These are phyloP conservation scores for Dipodomys ordii DNA, from an alignment of 2,113 vertebrate species.

Conservation along the genomic window DNA sequence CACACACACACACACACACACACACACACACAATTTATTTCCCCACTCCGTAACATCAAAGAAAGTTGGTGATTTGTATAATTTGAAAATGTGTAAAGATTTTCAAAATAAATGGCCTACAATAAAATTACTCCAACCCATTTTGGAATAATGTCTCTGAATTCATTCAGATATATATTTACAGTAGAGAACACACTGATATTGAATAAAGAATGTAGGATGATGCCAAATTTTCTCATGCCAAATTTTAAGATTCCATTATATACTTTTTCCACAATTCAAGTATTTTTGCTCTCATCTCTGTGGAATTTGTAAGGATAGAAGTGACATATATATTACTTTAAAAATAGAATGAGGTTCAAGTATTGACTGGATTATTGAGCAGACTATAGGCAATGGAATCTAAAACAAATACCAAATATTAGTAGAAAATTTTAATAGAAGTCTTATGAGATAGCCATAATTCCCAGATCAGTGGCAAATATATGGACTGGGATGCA, in stretches of 20 bases:
- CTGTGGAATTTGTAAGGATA: not conserved
- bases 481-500: not conserved
- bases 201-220: not conserved
- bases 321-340: not conserved
- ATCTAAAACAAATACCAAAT: not conserved
- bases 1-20: too few relatives aligned
- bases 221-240: not conserved
- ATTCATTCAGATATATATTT: not conserved
- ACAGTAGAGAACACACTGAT: not conserved
- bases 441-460: not conserved
- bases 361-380: not conserved
- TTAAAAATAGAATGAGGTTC: not conserved
- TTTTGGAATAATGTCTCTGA: constrained; percentile 17
- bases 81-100: not conserved
- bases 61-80: not conserved
- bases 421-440: not conserved
- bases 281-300: not conserved
- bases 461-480: not conserved
- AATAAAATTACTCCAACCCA: not conserved
- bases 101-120: constrained; percentile 7
- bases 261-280: not conserved
- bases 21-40: not conserved
- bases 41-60: not conserved
- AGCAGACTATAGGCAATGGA: not conserved
- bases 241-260: not conserved